Evolutionary conservation across 2,113 vertebrate genomes (phyloP), one percentile per base, ranked within the genome.

Genomic region (Neoarius graeffei): DNA sequence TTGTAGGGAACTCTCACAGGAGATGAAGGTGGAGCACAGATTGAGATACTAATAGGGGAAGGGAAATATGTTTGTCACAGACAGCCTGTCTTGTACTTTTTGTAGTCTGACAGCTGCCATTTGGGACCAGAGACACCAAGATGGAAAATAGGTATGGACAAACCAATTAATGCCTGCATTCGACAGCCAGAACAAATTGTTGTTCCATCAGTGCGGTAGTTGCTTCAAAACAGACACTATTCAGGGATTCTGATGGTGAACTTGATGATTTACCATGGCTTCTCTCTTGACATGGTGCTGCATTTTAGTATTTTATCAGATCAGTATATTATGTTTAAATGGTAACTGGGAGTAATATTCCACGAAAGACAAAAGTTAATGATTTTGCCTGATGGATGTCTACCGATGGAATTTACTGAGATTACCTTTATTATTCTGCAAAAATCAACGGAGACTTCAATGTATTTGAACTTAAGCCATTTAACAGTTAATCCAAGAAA

Each of bases 101-200:
- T 59, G 14, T 35, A 62, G 25, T 79, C 83, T 88, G 84, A 66
- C 81, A 82, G 76, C 73, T 88, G 84, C 82, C 86, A 84, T 59
- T 80, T 86, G 50, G 67, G 35, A 87, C 87, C 90, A 25, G 9
- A 69, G 60, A 85, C 83, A 80, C 77, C 35, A 60, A 71, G 76
- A 85, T 85, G 64, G 83, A 85, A 83, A 66, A 30, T 67, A 89
- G 57, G 60, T 77, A 86, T 84, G 69, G 62, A 87, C 73, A 87
- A 89, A 80, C 54, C 30, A 77, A 88, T 81, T 81, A 85, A 83
- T 64, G 42, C 60, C 76, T 81, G 83, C 73, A 79, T 71, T 84
- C 66, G 85, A 52, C 67, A 66, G 57, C 59, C 52, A 48, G 64
- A 85, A 83, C n/a, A 2, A 73, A 23, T 67, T 82, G 77, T 77